These are phyloP conservation scores for Agonopterix alstromeriana DNA, from an alignment of 2,888 invertebrate genomes.

Conservation along the genomic window DNA sequence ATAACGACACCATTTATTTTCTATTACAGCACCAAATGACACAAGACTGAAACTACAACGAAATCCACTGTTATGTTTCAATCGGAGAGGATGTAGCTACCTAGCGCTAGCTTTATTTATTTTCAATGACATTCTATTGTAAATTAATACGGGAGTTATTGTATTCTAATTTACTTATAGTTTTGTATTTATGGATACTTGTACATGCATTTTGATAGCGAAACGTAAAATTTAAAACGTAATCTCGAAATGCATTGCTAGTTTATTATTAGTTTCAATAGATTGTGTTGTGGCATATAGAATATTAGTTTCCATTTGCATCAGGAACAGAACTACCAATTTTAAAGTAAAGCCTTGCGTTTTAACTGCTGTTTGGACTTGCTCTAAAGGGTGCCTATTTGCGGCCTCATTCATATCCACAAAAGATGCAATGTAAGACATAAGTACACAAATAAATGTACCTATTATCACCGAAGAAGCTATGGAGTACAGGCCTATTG, in stretches of 20 bases:
- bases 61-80: conserved; percentile 48
- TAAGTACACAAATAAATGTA: no score
- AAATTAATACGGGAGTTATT: conserved; percentile 21
- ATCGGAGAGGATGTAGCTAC: conserved; percentile 24
- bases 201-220: conserved; percentile 1
- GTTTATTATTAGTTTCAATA: not conserved
- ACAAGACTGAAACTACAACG: conserved; percentile 66
- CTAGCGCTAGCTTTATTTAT: conserved; percentile 39
- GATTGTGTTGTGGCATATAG: not conserved
- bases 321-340: not conserved
- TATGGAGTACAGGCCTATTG: conserved; percentile 20
- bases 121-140: conserved; percentile 29
- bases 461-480: not conserved
- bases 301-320: not conserved
- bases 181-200: conserved; percentile 17
- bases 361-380: not conserved
- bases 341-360: no score
- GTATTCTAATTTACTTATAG: conserved; percentile 21
- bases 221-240: not conserved
- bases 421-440: no score
- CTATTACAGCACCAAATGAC: conserved; percentile 50
- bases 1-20: no score
- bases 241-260: not conserved
- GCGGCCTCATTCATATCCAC: no score
- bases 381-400: no score